phyloP scores from a whole-genome alignment of 2,888 invertebrate species.

The Sminthurinus aureus region DNA sequence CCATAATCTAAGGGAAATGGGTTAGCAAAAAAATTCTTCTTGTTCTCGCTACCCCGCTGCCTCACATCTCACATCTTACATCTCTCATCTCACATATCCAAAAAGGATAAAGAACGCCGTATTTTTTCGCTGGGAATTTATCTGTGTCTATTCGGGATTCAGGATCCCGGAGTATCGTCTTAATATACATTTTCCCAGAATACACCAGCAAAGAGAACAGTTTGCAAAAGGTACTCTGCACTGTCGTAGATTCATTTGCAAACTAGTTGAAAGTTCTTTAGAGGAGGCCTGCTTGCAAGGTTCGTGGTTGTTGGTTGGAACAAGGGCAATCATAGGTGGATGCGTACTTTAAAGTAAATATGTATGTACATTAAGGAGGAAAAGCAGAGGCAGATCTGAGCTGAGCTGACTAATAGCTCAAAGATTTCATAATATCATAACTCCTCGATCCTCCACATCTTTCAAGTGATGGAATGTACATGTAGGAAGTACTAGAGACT shows the following conservation, averaged over 20 bases:
- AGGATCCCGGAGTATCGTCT: background rate
- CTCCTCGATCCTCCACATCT: conserved; percentile 3
- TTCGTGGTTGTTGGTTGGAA: background rate
- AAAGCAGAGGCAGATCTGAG: conserved; percentile 1
- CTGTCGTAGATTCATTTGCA: no score
- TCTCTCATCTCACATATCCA: background rate
- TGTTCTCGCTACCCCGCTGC: conserved; percentile 8
- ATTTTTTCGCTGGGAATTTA: background rate
- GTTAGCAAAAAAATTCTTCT: background rate
- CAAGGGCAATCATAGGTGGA: background rate
- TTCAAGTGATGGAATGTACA: background rate
- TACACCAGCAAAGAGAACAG: no score
- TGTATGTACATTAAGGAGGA: background rate
- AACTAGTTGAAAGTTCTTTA: no score
- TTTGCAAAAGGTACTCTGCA: no score
- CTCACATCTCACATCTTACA: background rate
- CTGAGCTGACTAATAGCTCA: conserved; percentile 21
- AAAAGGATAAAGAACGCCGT: background rate
- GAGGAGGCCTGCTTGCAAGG: no score
- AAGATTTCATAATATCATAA: conserved; percentile 32
- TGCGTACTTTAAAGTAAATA: background rate
- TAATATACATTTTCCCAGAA: background rate
- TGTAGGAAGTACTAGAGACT: background rate
- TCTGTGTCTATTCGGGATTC: background rate
- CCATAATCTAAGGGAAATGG: conserved; percentile 50